Evolutionary conservation across 30 jellyfish, hydroid and myxozoan species (phyloP).

Genomic region (Hydra vulgaris): DNA sequence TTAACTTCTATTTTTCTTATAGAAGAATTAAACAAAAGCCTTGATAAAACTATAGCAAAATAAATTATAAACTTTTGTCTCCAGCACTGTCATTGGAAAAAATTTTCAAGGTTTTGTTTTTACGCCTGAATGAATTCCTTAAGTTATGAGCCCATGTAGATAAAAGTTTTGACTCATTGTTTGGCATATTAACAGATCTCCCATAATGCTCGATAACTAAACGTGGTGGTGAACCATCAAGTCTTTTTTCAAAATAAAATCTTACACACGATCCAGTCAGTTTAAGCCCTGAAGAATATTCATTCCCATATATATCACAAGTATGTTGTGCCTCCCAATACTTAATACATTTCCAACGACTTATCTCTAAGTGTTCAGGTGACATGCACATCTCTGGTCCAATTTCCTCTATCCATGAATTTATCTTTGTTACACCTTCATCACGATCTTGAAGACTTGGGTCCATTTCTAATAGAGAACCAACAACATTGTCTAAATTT

Average conservation of each 20-base stretch:
- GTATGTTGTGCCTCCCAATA: slow-evolving; percentile 96
- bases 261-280: slow-evolving; percentile 84
- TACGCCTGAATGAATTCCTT: slow-evolving; percentile 4
- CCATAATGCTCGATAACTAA: slow-evolving; percentile 88
- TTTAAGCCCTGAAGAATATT: slow-evolving; percentile 49
- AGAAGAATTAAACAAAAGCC: neutral
- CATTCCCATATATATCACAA: slow-evolving; percentile 82
- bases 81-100: slow-evolving; percentile 8
- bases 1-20: too few relatives aligned
- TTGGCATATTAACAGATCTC: slow-evolving; percentile 36
- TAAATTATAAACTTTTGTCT: too few relatives aligned
- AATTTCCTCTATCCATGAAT: slow-evolving; percentile 89
- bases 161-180: slow-evolving; percentile 20
- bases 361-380: slow-evolving; percentile 62
- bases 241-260: slow-evolving; percentile 75
- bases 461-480: slow-evolving; percentile 77
- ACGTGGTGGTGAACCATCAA: slow-evolving; percentile 58
- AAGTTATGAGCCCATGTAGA: slow-evolving; percentile 17
- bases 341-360: slow-evolving; percentile 89
- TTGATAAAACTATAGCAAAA: too few relatives aligned
- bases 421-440: slow-evolving; percentile 77
- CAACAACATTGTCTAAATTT: slow-evolving; percentile 67
- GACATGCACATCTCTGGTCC: slow-evolving; percentile 76
- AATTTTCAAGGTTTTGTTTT: neutral
- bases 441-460: slow-evolving; percentile 88